A percentile compares a stretch with the other conserved stretches of the same genome.
Evolutionary conservation across 2,797 vertebrate genomes (phyloP).

Genomic region (Tapera naevia): DNA sequence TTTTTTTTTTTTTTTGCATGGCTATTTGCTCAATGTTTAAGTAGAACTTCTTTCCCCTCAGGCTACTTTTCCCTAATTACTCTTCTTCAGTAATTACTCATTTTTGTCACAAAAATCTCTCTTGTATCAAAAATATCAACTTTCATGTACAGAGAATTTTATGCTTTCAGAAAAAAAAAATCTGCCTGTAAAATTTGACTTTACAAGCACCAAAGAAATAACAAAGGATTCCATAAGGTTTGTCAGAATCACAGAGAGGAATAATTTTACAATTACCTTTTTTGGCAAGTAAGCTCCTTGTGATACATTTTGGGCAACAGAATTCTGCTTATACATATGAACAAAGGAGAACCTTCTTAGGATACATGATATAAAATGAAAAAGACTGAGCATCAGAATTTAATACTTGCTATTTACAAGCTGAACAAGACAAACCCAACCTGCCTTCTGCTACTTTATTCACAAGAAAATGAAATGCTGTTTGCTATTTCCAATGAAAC

Average conservation of each 20-base stretch:
- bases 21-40: conserved; percentile 41
- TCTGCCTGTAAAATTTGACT: neutral
- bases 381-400: conserved; percentile 13
- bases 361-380: conserved; percentile 4
- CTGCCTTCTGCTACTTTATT: neutral
- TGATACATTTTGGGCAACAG: neutral
- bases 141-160: neutral
- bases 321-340: conserved; percentile 34
- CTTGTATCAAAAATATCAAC: neutral
- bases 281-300: conserved; percentile 22
- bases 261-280: neutral
- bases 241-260: neutral
- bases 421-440: conserved; percentile 9
- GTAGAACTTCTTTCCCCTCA: conserved; percentile 58
- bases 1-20: neutral
- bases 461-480: conserved; percentile 26
- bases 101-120: conserved; percentile 12
- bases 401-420: neutral
- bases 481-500: conserved; percentile 19
- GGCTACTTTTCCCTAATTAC: conserved; percentile 57
- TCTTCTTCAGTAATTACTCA: conserved; percentile 53
- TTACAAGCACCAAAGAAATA: neutral
- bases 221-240: neutral
- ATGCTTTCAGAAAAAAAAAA: neutral
- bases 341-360: conserved; percentile 22